These are phyloP conservation scores for Acanthoscelides obtectus DNA, from an alignment of 2,888 invertebrate genomes.

Conservation along the genomic window DNA sequence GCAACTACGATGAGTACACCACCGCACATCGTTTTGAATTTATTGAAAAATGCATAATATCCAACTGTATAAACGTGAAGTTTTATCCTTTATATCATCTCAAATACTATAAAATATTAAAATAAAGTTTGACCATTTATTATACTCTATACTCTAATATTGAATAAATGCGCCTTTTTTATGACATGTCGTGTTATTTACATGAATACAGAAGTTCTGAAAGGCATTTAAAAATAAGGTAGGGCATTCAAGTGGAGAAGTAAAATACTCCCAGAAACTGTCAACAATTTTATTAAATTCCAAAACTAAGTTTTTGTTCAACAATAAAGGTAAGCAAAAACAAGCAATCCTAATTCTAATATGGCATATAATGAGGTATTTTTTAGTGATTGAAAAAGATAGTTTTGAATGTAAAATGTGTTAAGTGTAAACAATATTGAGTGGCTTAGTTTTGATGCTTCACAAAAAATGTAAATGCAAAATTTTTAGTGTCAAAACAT, in stretches of 20 bases:
- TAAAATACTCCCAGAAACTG: neutral
- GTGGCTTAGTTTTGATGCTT: neutral
- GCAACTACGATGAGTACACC: neutral
- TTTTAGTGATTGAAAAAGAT: neutral
- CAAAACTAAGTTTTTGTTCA: neutral
- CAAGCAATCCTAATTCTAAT: neutral
- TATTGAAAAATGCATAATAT: too few relatives aligned
- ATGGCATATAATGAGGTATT: neutral
- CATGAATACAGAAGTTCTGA: too few relatives aligned
- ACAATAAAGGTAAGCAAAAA: neutral
- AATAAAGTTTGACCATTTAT: too few relatives aligned
- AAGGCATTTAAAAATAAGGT: too few relatives aligned
- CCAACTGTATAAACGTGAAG: too few relatives aligned
- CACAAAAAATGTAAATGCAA: neutral
- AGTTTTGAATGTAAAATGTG: neutral
- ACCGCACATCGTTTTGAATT: too few relatives aligned
- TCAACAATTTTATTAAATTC: neutral
- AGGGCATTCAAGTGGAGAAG: neutral
- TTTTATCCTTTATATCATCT: too few relatives aligned
- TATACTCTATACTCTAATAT: too few relatives aligned
- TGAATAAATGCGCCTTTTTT: too few relatives aligned
- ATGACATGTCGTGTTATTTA: too few relatives aligned
- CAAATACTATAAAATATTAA: too few relatives aligned
- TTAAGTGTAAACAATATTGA: neutral
- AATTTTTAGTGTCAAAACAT: too few relatives aligned